Conservation (phyloP, 2,113 vertebrate species). For the Mellivora capensis region DNA sequence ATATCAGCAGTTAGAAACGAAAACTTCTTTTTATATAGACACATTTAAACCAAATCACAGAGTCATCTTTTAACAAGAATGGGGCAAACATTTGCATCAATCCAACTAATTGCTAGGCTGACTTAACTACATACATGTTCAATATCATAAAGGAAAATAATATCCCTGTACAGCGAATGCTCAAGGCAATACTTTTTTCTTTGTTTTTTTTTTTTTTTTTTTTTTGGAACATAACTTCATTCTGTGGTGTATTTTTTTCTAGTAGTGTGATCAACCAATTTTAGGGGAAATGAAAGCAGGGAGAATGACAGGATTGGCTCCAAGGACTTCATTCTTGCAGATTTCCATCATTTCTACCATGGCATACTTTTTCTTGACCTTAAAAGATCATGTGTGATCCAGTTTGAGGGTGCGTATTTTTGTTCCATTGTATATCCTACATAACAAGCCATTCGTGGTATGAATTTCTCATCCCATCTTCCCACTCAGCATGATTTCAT, state of each 20-base stretch:
- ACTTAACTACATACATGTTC: slow-evolving; percentile 21
- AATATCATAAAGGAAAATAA: slow-evolving; percentile 43
- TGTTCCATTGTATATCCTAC: background rate
- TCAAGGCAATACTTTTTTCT: slow-evolving; percentile 38
- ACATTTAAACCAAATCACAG: slow-evolving; percentile 49
- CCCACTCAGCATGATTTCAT: slow-evolving; percentile 53
- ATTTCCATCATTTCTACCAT: slow-evolving; percentile 49
- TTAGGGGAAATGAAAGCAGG: slow-evolving; percentile 63
- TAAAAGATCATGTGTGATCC: slow-evolving; percentile 19
- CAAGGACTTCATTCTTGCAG: slow-evolving; percentile 43
- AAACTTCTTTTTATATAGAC: slow-evolving; percentile 40
- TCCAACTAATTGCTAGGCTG: slow-evolving; percentile 46
- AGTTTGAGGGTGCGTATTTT: slow-evolving; percentile 11
- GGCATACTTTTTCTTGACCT: slow-evolving; percentile 57
- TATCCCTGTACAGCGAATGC: slow-evolving; percentile 34
- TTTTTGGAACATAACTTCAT: slow-evolving; percentile 57
- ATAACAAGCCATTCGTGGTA: slow-evolving; percentile 53
- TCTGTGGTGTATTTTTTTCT: slow-evolving; percentile 56
- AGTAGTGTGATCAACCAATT: slow-evolving; percentile 63
- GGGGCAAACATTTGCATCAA: background rate
- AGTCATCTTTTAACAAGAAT: slow-evolving; percentile 41
- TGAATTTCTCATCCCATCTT: background rate
- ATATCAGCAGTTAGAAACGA: slow-evolving; percentile 30
- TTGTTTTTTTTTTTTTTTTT: no score
- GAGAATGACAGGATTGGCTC: slow-evolving; percentile 53